Evolutionary conservation across 2,888 invertebrate genomes (phyloP), one percentile per base, ranked within the genome.

Genomic region (Plagodis pulveraria): DNA sequence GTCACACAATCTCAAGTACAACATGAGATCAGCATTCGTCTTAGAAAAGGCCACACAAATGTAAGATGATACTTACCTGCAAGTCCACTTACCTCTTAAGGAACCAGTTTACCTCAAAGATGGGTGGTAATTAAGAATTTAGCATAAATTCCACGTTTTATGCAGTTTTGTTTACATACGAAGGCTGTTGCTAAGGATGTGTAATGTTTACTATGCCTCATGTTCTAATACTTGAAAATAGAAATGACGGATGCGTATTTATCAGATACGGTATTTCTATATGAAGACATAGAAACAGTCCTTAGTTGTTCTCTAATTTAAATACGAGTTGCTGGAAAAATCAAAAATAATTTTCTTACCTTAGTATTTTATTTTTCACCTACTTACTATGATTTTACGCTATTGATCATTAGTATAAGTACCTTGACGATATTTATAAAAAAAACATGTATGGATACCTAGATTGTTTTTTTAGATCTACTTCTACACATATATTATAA

Each of bases 181-280:
- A 65, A 56, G 66, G 65, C 60, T 66, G 65, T 71, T 48, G 60
- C 62, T 56, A 54, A 43, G 22, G 22, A 22, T 22, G 45, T 54
- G 53, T 47, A 49, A 53, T 60, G 38, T 50, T 58, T 41, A 36
- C 55, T 5, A 58, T 65, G 53, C 55, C 12, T 50, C 45, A 22
- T 22, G 22, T 56, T 55, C 48, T 47, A 49, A 72, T 73, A 66
- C 74, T 74, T 72, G 69, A 81, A 87, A 87, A 87, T 86, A 88
- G 80, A 77, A 52, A 76, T 87, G 87, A 86, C 83, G 78, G 65
- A 63, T 12, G 33, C 4, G n/a, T 38, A 50, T 50, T 50, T 34
- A 44, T 62, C 33, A 43, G 48, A 41, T 45, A 22, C 4, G 22
- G 1, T 22, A 22, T 22, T 22, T 22, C 22, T 22, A 4, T 22